These are phyloP conservation scores for Nyctereutes procyonoides DNA, from an alignment of 2,113 vertebrate species.

Conservation along the genomic window DNA sequence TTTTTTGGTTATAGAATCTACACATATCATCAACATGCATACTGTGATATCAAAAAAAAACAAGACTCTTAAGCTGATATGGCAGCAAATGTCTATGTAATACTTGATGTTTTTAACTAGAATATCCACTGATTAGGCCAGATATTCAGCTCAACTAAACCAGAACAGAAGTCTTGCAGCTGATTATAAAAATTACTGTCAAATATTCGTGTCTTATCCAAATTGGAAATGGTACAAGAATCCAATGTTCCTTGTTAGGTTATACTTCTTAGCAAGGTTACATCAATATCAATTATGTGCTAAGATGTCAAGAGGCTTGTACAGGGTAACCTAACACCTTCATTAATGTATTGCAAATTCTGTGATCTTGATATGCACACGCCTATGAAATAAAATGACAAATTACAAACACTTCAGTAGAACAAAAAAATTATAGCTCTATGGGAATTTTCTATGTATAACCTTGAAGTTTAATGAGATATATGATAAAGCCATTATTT, in stretches of 20 bases:
- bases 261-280: slow-evolving; percentile 43
- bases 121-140: slow-evolving; percentile 52
- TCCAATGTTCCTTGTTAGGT: neutral
- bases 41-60: slow-evolving; percentile 39
- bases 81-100: slow-evolving; percentile 57
- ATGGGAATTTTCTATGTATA: neutral
- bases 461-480: slow-evolving; percentile 19
- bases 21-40: slow-evolving; percentile 42
- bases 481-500: neutral
- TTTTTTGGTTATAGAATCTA: slow-evolving; percentile 32
- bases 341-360: slow-evolving; percentile 16
- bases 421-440: neutral
- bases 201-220: slow-evolving; percentile 52
- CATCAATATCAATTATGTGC: neutral
- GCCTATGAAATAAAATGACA: neutral
- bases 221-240: slow-evolving; percentile 47
- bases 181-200: slow-evolving; percentile 66
- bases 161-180: slow-evolving; percentile 42
- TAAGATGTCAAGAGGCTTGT: neutral
- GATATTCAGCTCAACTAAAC: slow-evolving; percentile 41
- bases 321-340: neutral
- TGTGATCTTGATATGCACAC: neutral
- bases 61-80: neutral
- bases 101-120: slow-evolving; percentile 48
- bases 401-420: slow-evolving; percentile 31